These are phyloP conservation scores for Crioceris asparagi DNA, from an alignment of 2,888 invertebrate genomes.

Conservation along the genomic window DNA sequence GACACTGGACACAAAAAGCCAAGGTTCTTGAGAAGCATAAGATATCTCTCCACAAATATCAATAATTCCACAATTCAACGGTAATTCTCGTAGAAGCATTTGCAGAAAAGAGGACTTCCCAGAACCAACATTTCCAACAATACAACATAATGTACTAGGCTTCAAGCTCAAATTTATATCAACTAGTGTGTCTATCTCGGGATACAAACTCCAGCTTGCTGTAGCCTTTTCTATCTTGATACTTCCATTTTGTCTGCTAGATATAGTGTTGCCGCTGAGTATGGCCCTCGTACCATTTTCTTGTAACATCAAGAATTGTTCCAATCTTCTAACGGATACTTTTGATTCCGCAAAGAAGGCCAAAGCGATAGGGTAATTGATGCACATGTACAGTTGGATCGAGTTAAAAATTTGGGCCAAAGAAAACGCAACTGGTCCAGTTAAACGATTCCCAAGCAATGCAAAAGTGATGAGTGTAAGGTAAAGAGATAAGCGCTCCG, in stretches of 20 bases:
- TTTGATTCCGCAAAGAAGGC: slow-evolving; percentile 26
- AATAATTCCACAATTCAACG: slow-evolving; percentile 49
- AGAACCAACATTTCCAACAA: slow-evolving; percentile 55
- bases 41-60: slow-evolving; percentile 51
- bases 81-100: slow-evolving; percentile 61
- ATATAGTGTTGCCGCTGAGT: slow-evolving; percentile 13
- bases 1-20: slow-evolving; percentile 63
- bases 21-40: slow-evolving; percentile 73
- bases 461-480: slow-evolving; percentile 68
- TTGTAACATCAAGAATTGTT: slow-evolving; percentile 25
- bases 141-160: slow-evolving; percentile 32
- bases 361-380: slow-evolving; percentile 25
- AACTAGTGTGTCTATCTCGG: slow-evolving; percentile 34
- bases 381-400: slow-evolving; percentile 38
- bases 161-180: slow-evolving; percentile 41
- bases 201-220: slow-evolving; percentile 27
- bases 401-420: slow-evolving; percentile 67
- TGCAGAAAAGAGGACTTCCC: slow-evolving; percentile 62
- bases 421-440: slow-evolving; percentile 58
- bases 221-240: slow-evolving; percentile 21
- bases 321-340: slow-evolving; percentile 25
- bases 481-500: slow-evolving; percentile 72
- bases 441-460: slow-evolving; percentile 45
- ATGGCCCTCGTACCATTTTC: slow-evolving; percentile 19
- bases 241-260: slow-evolving; percentile 24